Evolutionary conservation across 1,140 invertebrate genomes (phyloP).

Genomic region (Holcopasites calliopsidis): DNA sequence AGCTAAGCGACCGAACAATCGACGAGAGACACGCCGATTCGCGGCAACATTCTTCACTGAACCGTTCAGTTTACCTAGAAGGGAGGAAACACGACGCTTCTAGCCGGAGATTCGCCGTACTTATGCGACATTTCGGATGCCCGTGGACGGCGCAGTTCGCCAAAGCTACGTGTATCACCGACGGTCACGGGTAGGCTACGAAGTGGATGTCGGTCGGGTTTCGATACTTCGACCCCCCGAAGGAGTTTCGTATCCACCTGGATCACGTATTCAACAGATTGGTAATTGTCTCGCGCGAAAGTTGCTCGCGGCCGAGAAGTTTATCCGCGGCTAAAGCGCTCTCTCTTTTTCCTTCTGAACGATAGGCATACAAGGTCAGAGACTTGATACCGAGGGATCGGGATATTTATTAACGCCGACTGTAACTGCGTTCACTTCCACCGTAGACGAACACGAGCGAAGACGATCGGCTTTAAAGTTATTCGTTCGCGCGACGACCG

Average conservation of each 20-base stretch:
- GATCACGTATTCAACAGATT: constrained; percentile 42
- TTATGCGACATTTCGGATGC: constrained; percentile 25
- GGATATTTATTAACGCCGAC: too few relatives aligned
- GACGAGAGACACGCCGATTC: neutral
- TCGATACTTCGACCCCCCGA: constrained; percentile 45
- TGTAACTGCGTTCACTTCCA: too few relatives aligned
- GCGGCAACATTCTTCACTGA: constrained; percentile 12
- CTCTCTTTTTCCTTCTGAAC: too few relatives aligned
- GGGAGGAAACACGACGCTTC: constrained; percentile 20
- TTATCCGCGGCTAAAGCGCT: too few relatives aligned
- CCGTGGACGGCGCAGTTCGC: neutral
- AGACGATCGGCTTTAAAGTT: too few relatives aligned
- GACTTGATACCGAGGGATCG: too few relatives aligned
- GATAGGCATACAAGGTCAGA: too few relatives aligned
- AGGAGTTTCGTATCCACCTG: constrained; percentile 54
- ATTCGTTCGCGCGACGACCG: too few relatives aligned
- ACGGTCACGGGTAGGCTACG: constrained; percentile 45
- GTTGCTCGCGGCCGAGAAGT: too few relatives aligned
- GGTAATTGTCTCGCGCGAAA: too few relatives aligned
- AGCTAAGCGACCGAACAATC: neutral
- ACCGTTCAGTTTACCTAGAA: constrained; percentile 45
- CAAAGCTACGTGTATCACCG: neutral
- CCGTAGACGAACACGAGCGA: too few relatives aligned
- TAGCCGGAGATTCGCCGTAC: constrained; percentile 22
- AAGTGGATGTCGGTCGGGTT: constrained; percentile 40